Percentiles rank a stretch among this genome's conserved stretches.
Conservation (phyloP, 2,888 invertebrate genomes). For the Dione juno region DNA sequence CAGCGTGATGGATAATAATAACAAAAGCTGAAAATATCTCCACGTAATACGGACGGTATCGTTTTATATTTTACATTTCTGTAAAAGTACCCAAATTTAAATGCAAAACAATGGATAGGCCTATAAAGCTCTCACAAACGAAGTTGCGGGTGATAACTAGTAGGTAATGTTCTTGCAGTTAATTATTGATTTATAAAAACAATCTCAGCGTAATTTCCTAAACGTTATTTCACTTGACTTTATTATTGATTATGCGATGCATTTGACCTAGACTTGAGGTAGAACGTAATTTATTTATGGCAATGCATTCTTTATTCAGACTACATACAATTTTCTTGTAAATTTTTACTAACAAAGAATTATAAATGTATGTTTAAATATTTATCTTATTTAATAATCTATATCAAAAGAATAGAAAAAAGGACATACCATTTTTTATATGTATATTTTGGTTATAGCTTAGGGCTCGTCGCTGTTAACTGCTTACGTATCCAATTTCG, state of each 20-base stretch:
- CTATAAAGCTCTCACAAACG: no score
- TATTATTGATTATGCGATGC: conserved; percentile 27
- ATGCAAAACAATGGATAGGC: no score
- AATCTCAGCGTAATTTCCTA: background rate
- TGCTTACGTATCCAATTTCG: conserved; percentile 68
- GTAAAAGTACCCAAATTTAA: no score
- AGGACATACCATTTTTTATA: background rate
- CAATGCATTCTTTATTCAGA: conserved; percentile 28
- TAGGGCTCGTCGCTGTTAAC: conserved; percentile 41
- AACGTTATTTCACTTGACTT: conserved; percentile 2
- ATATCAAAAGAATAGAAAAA: no score
- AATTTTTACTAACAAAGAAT: background rate
- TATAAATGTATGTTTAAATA: no score
- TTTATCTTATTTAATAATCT: no score
- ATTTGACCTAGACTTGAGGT: conserved; percentile 15
- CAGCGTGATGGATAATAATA: no score
- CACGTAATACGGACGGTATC: no score
- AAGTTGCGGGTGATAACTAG: no score
- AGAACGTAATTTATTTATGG: conserved; percentile 18
- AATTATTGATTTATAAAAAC: background rate
- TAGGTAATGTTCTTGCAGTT: background rate
- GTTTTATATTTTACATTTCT: no score
- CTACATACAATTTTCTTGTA: background rate
- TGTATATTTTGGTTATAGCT: conserved; percentile 23
- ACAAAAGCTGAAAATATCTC: no score